Base-by-base conservation (phyloP, 2,888 invertebrate genomes). In the Cistogaster globosa region DNA sequence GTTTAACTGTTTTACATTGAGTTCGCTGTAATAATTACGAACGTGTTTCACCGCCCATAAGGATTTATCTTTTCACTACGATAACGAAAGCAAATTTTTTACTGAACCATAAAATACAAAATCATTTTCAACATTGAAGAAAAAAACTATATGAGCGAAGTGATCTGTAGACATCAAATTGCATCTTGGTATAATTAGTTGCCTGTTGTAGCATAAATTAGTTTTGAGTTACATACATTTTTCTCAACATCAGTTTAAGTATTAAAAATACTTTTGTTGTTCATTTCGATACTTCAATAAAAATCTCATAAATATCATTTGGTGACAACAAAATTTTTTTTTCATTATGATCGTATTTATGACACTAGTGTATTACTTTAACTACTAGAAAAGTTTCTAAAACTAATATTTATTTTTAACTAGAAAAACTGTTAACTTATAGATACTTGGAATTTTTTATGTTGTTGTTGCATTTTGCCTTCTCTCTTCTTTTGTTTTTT, bases 301-400 rank as follows among this genome's bases (percentile, higher is more conserved):
- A 53, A 55, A 45, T 22, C 7, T 74, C 32, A 57, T 2, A 68
- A 60, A 58, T 67, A 60, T 51, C 12, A 42, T 58, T 60, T 77
- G 12, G 45, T 45, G 5, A 38, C 14, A 67, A 36, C 14, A 26
- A 53, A 2, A 14, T 32, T 3, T 58, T 48, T 22, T 3, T 58
- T 48, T 22, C 11, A 36, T 26, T 20, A 36, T 63, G 36, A 11
- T 12, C 42, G 42, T 42, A 42, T 55, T 42, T 60, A 0, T 51
- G 3, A 53, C 16, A 20, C 42, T 48, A 57, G 45, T 32, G 57
- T 57, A 32, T n/a, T 11, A 16, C 12, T 63, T 14, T 4, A 22
- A 62, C 62, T 74, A 42, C n/a, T 22, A 26, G 12, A 38, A 36
- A 42, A 67, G 77, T 53, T 77, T 8, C 51, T 60, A 55, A 38